Conservation (phyloP, 2,113 vertebrate species). For the Bambusicola thoracicus region DNA sequence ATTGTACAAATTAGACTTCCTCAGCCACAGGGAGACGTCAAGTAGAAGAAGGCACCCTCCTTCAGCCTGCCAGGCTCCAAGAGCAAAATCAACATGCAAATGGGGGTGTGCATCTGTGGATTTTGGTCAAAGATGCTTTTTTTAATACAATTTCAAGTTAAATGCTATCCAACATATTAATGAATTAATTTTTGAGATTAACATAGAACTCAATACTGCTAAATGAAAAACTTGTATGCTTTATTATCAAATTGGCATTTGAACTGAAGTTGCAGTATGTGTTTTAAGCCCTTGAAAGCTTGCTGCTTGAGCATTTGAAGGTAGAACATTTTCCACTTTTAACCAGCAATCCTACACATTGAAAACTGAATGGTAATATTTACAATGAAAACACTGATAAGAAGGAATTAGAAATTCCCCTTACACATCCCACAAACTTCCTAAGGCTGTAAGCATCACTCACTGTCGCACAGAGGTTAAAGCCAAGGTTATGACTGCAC, state of each 20-base stretch:
- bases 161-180: background rate
- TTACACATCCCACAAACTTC: background rate
- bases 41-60: background rate
- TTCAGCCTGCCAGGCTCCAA: background rate
- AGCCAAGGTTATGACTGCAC: background rate
- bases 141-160: background rate
- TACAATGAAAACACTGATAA: background rate
- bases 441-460: background rate
- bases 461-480: background rate
- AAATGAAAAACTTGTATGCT: background rate
- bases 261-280: background rate
- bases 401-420: background rate
- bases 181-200: background rate
- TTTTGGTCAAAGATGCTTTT: background rate
- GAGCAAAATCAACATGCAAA: background rate
- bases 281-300: background rate
- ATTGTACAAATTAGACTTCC: background rate
- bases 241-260: background rate
- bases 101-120: background rate
- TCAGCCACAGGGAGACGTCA: background rate
- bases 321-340: background rate
- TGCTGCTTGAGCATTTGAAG: background rate
- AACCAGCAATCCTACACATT: background rate
- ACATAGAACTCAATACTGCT: background rate
- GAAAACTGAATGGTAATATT: background rate